A percentile compares a stretch with the other conserved stretches of the same genome.
Conservation (phyloP, 2,797 vertebrate genomes). For the Nasua narica region DNA sequence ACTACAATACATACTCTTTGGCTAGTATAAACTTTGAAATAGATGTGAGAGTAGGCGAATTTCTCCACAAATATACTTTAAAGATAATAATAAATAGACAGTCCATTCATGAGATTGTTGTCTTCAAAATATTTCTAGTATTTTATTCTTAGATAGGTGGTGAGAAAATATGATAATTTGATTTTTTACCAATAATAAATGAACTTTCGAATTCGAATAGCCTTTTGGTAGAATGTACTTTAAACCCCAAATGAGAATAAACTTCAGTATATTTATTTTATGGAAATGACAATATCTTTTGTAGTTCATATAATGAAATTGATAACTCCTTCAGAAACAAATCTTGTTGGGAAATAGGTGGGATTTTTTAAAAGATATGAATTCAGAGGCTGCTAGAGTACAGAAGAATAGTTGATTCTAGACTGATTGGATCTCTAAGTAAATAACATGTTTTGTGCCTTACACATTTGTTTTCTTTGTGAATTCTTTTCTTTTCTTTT, state of each 20-base stretch:
- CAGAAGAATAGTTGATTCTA: background rate
- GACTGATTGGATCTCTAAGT: background rate
- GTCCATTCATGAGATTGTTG: background rate
- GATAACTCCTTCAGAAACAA: background rate
- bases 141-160: background rate
- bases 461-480: background rate
- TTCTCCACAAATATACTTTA: slow-evolving; percentile 27
- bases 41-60: background rate
- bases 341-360: background rate
- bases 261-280: background rate
- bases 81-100: background rate
- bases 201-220: background rate
- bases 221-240: slow-evolving; percentile 13
- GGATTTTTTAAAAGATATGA: background rate
- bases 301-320: background rate
- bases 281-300: background rate
- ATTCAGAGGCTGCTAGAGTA: background rate
- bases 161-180: background rate
- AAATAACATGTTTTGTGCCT: background rate
- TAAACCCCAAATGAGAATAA: background rate
- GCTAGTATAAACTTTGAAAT: background rate
- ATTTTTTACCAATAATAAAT: background rate
- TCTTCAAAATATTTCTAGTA: background rate
- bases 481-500: background rate
- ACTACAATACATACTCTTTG: background rate